These are phyloP conservation scores for Marcusenius ussheri DNA, from an alignment of 2,113 vertebrate genomes.

Conservation along the genomic window DNA sequence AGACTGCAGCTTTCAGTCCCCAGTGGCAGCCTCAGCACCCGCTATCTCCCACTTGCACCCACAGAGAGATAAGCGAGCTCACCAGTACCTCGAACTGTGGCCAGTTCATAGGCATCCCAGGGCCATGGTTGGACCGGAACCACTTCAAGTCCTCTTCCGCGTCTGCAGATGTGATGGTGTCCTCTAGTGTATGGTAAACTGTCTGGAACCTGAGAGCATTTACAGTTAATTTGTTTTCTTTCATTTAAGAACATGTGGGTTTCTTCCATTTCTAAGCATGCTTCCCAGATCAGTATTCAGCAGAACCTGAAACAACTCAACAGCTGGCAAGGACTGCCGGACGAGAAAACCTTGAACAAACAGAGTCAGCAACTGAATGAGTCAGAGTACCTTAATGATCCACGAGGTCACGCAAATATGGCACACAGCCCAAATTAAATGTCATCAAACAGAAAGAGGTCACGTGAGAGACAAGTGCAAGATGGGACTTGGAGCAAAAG, in stretches of 20 bases:
- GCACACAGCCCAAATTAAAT: neutral
- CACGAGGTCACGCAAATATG: neutral
- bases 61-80: neutral
- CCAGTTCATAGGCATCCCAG: slow-evolving; percentile 98
- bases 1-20: neutral
- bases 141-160: slow-evolving; percentile 83
- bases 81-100: slow-evolving; percentile 88
- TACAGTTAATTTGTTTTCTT: neutral
- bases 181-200: slow-evolving; percentile 82
- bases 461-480: neutral
- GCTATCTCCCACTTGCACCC: neutral
- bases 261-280: neutral
- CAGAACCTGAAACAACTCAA: neutral
- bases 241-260: neutral
- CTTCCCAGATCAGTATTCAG: neutral
- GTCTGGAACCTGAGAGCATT: slow-evolving; percentile 68
- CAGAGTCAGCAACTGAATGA: neutral
- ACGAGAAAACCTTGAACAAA: neutral
- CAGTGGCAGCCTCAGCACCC: neutral
- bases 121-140: slow-evolving; percentile 85
- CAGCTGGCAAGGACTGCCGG: neutral
- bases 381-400: neutral
- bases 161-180: slow-evolving; percentile 75
- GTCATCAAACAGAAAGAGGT: neutral
- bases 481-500: neutral